phyloP scores from a whole-genome alignment of 2,113 vertebrate species.

The Thalassoma bifasciatum region DNA sequence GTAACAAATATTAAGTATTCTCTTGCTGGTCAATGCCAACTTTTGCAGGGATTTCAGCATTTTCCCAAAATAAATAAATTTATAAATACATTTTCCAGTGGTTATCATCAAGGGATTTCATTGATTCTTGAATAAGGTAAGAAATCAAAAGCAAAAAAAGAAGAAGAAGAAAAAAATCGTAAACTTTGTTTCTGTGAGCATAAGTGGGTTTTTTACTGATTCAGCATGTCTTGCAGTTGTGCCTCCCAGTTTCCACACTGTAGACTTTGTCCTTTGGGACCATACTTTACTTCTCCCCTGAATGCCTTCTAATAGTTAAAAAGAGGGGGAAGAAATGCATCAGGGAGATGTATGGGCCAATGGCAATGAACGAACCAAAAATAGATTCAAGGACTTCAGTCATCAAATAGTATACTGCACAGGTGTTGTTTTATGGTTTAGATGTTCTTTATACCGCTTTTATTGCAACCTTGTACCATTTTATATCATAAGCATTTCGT shows the following conservation, averaged over 20 bases:
- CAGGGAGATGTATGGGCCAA: conserved; percentile 58
- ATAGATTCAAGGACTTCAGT: conserved; percentile 63
- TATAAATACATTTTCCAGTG: too few species aligned
- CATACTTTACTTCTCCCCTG: conserved; percentile 41
- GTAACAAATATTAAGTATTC: too few species aligned
- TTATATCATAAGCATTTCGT: conserved; percentile 54
- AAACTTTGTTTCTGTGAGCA: neutral
- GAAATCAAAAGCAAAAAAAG: conserved; percentile 1
- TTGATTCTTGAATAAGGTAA: neutral
- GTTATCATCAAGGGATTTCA: neutral
- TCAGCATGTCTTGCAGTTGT: conserved; percentile 34
- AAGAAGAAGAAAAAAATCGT: neutral
- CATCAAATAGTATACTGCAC: conserved; percentile 49
- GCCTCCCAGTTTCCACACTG: conserved; percentile 26
- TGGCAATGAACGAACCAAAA: conserved; percentile 47
- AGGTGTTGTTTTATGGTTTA: conserved; percentile 66
- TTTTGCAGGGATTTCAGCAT: too few species aligned
- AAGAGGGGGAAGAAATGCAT: conserved; percentile 45
- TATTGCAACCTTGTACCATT: conserved; percentile 57
- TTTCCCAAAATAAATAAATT: too few species aligned
- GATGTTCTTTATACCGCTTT: conserved; percentile 51
- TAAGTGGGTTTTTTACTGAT: conserved; percentile 17
- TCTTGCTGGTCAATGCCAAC: too few species aligned
- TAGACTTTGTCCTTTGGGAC: conserved; percentile 30
- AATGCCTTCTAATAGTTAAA: conserved; percentile 56